A percentile compares a stretch with the other conserved stretches of the same genome.
Conservation (phyloP, 2,888 invertebrate genomes). For the Tuta absoluta region DNA sequence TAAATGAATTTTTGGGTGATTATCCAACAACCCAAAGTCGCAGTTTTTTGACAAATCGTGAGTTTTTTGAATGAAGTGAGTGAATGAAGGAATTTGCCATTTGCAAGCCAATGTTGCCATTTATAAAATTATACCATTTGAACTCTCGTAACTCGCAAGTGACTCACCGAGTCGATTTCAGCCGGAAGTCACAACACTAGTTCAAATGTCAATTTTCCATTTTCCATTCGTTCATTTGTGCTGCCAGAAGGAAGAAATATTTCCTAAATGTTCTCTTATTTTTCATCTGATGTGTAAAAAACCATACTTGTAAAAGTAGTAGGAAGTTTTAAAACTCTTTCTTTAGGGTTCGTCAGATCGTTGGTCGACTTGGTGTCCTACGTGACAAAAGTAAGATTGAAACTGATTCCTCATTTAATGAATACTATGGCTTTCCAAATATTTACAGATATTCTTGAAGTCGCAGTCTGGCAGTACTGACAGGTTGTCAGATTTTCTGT, state of each 20-base stretch:
- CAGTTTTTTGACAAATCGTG: conserved; percentile 26
- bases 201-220: background rate
- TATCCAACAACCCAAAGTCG: conserved; percentile 41
- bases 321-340: too few relatives aligned
- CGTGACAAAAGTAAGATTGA: too few relatives aligned
- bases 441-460: background rate
- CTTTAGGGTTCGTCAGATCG: too few relatives aligned
- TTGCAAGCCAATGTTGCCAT: background rate
- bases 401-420: too few relatives aligned
- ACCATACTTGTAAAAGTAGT: too few relatives aligned
- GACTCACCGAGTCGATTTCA: too few relatives aligned
- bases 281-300: too few relatives aligned
- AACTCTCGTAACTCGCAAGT: too few relatives aligned
- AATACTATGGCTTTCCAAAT: too few relatives aligned
- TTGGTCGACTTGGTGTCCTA: too few relatives aligned
- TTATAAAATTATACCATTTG: background rate
- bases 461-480: background rate
- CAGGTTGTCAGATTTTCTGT: background rate
- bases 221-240: background rate
- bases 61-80: too few relatives aligned
- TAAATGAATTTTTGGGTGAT: conserved; percentile 36
- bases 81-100: background rate
- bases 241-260: background rate
- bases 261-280: background rate
- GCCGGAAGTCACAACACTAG: too few relatives aligned